These are phyloP conservation scores for Synergus itoensis DNA, from an alignment of 2,888 invertebrate species.

Conservation along the genomic window DNA sequence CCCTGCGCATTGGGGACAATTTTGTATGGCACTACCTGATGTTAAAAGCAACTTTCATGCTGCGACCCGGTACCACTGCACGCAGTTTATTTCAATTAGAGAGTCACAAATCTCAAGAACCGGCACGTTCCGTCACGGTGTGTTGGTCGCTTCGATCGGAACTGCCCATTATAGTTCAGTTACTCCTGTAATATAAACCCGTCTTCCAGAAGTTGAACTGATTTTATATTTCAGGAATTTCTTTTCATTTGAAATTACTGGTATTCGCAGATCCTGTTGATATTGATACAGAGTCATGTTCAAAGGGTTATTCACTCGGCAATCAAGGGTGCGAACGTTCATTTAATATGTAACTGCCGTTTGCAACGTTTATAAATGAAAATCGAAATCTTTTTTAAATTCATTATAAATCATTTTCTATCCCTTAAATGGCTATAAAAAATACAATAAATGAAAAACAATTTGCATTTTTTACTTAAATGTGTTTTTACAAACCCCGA, in stretches of 20 bases:
- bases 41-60: constrained; percentile 28
- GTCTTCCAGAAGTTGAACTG: constrained; percentile 39
- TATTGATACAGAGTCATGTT: background rate
- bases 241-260: background rate
- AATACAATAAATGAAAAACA: no score
- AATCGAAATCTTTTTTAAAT: no score
- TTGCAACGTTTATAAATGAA: no score
- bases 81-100: constrained; percentile 73
- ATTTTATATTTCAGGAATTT: constrained; percentile 32
- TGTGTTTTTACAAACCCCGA: no score
- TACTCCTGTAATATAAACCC: constrained; percentile 30
- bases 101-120: constrained; percentile 70
- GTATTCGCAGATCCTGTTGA: background rate
- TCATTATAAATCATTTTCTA: no score
- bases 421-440: no score
- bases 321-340: no score
- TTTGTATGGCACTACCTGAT: constrained; percentile 11
- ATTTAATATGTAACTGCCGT: no score
- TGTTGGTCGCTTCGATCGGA: constrained; percentile 7
- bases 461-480: no score
- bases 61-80: constrained; percentile 52
- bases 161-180: background rate
- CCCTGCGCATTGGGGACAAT: constrained; percentile 8
- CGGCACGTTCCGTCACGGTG: constrained; percentile 39
- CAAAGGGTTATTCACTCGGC: background rate